Evolutionary conservation across 2,797 vertebrate species (phyloP), one percentile per base, ranked within the genome.

Genomic region (Liparis tanakae): DNA sequence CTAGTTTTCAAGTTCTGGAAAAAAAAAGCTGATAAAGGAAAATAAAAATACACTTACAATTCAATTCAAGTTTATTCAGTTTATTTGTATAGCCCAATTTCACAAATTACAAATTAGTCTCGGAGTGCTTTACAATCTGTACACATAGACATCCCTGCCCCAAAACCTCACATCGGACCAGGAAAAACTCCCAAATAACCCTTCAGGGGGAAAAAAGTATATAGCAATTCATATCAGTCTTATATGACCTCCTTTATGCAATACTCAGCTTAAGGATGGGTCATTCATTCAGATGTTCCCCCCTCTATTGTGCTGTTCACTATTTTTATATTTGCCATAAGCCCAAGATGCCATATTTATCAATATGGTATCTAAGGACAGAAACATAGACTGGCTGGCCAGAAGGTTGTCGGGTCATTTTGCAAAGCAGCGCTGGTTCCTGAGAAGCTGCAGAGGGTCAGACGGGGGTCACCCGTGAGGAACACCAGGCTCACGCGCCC

Each of bases 321-420:
- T 63, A 33, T 68, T 43, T 50, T 25, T 71, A 48, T 72, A 41
- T 74, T 41, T 57, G 20, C 12, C 39, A 53, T 76, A 22, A 70
- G 67, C 57, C 46, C 12, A 34, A 50, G 36, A 57, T 64, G 53
- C 6, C 36, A 68, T 76, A 58, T 79, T 64, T 62, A 60, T 78
- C 44, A 69, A 14, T 65, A 74, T 72, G 51, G 36, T 44, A 41
- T 84, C 70, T 82, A 55, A 68, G 58, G 77, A 70, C 62, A 67
- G 79, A 79, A 79, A 72, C 61, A 78, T 72, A 70, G 68, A 13
- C 34, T 8, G 37, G 41, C 55, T 74, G 54, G 67, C 20, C 50
- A 39, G 56, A 64, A 17, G 48, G 61, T 67, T 65, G 72, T 79
- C 0, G 17, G 69, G 68, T 81, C 12, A 64, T 65, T 80, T 86